phyloP scores from a whole-genome alignment of 2,888 invertebrate species.

The Hirtodrosophila confusa region DNA sequence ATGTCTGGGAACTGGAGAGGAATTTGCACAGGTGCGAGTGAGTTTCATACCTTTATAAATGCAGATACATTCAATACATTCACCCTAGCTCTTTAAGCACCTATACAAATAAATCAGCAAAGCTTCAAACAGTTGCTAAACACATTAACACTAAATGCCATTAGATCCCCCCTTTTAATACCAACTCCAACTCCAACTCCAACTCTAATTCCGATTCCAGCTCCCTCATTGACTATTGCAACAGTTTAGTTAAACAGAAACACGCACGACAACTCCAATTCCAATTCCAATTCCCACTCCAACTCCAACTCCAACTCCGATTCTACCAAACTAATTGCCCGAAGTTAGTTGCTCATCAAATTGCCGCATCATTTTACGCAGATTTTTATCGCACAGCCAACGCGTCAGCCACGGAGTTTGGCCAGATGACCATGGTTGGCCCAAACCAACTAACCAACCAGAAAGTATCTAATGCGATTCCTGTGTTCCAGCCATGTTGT shows the following conservation, averaged over 20 bases:
- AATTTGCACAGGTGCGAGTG: not conserved
- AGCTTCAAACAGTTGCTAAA: slow-evolving; percentile 47
- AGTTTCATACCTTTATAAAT: too few relatives aligned
- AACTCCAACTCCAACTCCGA: slow-evolving; percentile 16
- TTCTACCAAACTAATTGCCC: slow-evolving; percentile 71
- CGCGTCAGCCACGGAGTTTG: slow-evolving; percentile 30
- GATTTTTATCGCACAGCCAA: slow-evolving; percentile 69
- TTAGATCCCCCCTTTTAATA: too few relatives aligned
- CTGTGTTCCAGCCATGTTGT: slow-evolving; percentile 70
- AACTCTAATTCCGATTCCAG: slow-evolving; percentile 20
- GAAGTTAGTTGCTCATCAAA: slow-evolving; percentile 79
- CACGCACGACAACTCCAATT: slow-evolving; percentile 42
- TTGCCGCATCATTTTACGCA: slow-evolving; percentile 77
- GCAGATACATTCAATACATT: too few relatives aligned
- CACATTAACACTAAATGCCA: slow-evolving; percentile 61
- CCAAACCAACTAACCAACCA: not conserved
- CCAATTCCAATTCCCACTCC: slow-evolving; percentile 18
- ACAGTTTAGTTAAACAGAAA: slow-evolving; percentile 46
- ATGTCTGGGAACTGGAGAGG: not conserved
- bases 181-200: too few relatives aligned
- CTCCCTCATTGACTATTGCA: slow-evolving; percentile 26
- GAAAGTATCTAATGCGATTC: slow-evolving; percentile 77
- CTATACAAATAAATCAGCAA: slow-evolving; percentile 29
- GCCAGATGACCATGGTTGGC: slow-evolving; percentile 3
- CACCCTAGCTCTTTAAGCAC: not conserved